Conservation (phyloP, 2,888 invertebrate species). For the Pollenia labialis region DNA sequence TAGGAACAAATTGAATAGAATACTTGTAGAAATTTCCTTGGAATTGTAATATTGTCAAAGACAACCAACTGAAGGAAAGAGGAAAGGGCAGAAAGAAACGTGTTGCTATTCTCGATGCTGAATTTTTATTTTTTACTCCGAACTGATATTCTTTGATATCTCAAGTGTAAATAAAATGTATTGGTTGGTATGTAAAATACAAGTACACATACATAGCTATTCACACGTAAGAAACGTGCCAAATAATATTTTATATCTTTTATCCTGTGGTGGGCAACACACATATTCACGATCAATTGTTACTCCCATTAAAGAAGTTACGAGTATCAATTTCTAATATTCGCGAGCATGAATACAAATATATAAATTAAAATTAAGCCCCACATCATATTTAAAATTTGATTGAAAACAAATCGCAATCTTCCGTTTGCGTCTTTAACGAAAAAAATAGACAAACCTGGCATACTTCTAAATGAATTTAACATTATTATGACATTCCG, state of each 20-base stretch:
- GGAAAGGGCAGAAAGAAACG: neutral
- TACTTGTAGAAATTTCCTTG: constrained; percentile 32
- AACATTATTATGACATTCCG: too few relatives aligned
- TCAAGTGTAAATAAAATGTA: constrained; percentile 50
- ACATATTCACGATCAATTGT: neutral
- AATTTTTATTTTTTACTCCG: constrained; percentile 20
- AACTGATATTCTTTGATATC: constrained; percentile 56
- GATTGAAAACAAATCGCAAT: too few relatives aligned
- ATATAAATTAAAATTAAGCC: too few relatives aligned
- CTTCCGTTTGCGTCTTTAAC: too few relatives aligned
- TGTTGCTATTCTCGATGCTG: constrained; percentile 2
- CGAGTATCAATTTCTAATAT: neutral
- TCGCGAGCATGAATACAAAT: neutral
- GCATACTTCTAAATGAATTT: too few relatives aligned
- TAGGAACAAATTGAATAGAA: constrained; percentile 43
- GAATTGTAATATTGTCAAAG: constrained; percentile 42
- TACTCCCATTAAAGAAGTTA: too few relatives aligned
- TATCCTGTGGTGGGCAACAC: neutral
- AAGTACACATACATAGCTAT: neutral
- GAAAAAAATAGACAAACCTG: too few relatives aligned
- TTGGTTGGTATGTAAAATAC: constrained; percentile 23
- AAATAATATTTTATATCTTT: constrained; percentile 30
- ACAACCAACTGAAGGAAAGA: neutral
- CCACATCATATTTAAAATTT: too few relatives aligned
- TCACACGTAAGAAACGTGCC: neutral